Base-by-base conservation (phyloP, 2,797 vertebrate genomes). In the Allobates femoralis region DNA sequence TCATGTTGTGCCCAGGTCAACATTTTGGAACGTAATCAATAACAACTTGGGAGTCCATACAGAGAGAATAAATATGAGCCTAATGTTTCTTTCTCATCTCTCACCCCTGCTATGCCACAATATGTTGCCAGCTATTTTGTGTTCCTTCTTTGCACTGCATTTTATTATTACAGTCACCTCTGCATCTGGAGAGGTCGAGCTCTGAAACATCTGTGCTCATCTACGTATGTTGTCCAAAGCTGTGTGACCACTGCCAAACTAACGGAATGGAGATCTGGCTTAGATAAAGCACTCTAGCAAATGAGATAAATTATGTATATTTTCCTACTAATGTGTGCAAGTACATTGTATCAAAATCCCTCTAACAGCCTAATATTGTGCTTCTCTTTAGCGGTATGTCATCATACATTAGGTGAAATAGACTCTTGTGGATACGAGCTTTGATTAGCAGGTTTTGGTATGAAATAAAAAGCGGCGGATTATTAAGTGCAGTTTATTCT, bases 181-280 rank as follows among this genome's bases (percentile, higher is more conserved):
- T 67, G 30, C 82, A 84, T 84, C 86, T 81, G 82, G 73, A 87
- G 66, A 87, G 81, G 81, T 83, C 76, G 75, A n/a, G 32, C 76
- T 55, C 62, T n/a, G 23, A 58, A 83, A 87, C 85, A 87, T 83
- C 85, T 87, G 86, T 87, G 81, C 71, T 79, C 50, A 46, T 66
- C 85, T 53, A 41, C 16, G 62, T 32, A 79, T 69, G 50, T 69
- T 67, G 75, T 85, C 77, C 76, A 85, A 82, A 83, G 55, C 56
- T 15, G 41, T 60, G 28, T 46, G 80, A 53, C 51, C 58, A 58
- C 56, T 62, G 79, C 60, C 46, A 67, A 83, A 51, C 51, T 73
- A 50, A 78, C n/a, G 28, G 64, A 58, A 66, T 58, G 19, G 26
- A 71, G 67, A 82, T 77, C 46, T 75, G 37, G 53, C n/a, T 79